These are phyloP conservation scores for Xenentodon cancila DNA, from an alignment of 2,797 vertebrate species.

Conservation along the genomic window DNA sequence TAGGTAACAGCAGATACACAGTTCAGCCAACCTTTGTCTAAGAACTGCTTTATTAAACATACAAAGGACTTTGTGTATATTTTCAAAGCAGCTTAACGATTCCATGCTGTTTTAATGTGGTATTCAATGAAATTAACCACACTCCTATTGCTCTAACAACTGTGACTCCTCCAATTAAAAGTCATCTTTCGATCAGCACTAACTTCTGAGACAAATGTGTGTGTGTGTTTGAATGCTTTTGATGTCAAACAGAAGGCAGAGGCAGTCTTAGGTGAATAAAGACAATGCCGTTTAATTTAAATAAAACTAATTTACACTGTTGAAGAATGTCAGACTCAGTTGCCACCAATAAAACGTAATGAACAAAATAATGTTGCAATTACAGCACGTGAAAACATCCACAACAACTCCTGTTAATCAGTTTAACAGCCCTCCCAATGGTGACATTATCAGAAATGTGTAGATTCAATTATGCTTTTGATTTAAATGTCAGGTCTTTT, in stretches of 20 bases:
- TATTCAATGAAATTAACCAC: not conserved
- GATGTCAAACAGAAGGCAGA: not conserved
- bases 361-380: not conserved
- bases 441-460: too few species aligned
- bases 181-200: not conserved
- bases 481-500: too few species aligned
- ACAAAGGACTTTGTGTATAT: too few species aligned
- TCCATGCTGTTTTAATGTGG: slow-evolving; percentile 1
- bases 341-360: not conserved
- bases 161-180: not conserved
- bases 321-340: not conserved
- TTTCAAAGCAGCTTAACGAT: too few species aligned
- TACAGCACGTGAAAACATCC: not conserved
- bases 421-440: too few species aligned
- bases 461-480: too few species aligned
- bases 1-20: not conserved
- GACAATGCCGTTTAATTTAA: not conserved
- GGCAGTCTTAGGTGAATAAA: not conserved
- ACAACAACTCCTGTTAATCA: not conserved
- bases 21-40: not conserved
- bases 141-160: not conserved
- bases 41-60: too few species aligned
- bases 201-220: not conserved
- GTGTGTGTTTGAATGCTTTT: not conserved
- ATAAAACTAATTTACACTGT: not conserved